These are phyloP conservation scores for Kryptolebias ocellatus DNA, from an alignment of 2,797 vertebrate species.

Conservation along the genomic window DNA sequence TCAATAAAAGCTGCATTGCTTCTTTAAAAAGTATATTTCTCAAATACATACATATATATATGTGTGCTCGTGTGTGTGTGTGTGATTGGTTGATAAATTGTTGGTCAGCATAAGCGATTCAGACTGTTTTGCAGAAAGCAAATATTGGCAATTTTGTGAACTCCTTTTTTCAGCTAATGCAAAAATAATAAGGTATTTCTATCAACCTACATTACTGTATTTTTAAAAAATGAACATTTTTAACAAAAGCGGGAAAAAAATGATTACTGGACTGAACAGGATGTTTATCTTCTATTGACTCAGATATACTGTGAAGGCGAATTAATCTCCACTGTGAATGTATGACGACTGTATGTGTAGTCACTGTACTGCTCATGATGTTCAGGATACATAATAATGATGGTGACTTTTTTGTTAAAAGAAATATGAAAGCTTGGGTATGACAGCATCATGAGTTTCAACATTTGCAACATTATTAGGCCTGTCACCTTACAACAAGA, in stretches of 20 bases:
- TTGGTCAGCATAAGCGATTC: conserved; percentile 52
- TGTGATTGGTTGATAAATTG: conserved; percentile 48
- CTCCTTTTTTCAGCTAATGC: conserved; percentile 19
- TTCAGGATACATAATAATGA: neutral
- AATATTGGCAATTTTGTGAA: no score
- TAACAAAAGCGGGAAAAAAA: neutral
- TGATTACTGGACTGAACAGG: neutral
- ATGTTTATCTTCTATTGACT: conserved; percentile 8
- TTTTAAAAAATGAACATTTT: neutral
- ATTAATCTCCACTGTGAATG: neutral
- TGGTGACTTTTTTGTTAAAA: neutral
- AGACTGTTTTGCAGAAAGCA: conserved; percentile 17
- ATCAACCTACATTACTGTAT: neutral
- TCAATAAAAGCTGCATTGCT: neutral
- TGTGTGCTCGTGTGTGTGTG: no score
- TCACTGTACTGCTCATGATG: neutral
- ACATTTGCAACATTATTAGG: no score
- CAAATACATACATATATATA: neutral
- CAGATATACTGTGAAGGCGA: neutral
- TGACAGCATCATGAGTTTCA: no score
- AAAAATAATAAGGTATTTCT: conserved; percentile 12
- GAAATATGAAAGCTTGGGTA: neutral
- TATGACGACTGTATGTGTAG: conserved; percentile 8
- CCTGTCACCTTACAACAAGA: no score
- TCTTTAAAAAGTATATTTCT: conserved; percentile 14